Base-by-base conservation (phyloP, 2,888 invertebrate genomes). In the Nephrotoma flavescens region DNA sequence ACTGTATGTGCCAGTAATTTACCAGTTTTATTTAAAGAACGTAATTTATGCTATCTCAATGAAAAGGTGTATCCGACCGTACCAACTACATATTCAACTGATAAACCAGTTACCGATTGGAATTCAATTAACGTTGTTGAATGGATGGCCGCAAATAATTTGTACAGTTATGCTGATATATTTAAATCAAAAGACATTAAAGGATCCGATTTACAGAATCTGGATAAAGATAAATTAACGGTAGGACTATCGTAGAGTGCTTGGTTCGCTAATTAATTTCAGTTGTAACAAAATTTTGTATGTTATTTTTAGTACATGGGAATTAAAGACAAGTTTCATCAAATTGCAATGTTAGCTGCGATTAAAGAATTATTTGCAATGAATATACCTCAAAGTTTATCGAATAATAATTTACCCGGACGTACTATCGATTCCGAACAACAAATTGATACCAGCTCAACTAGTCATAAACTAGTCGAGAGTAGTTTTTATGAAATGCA, bases 91-190 rank as follows among this genome's bases (percentile, higher is more conserved):
- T 87, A 87, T 52, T 83, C 87, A 44, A 85, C 86, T 31, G 89
- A 89, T 83, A 88, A 87, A 95, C 93, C 94, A 87, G 92, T 95
- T 88, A 92, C 92, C 88, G 94, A 95, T 90, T 96, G 96, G 96
- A 93, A 94, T 57, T 93, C 94, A 86, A 91, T 93, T 86, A 94
- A 95, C 90, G 95, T 96, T 83, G 93, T 95, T 87, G 95, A 96
- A 91, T 95, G 95, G 95, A 94, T 96, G 95, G 94, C 95, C 87
- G 94, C 94, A 86, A 91, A 95, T 87, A 95, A 95, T 91, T 92
- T 96, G 87, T 95, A 95, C 91, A 93, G 94, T 88, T 95, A 95
- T 91, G 93, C 94, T 87, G 95, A 95, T 89, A 92, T 95, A 87
- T 95, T 96, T 92, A 93, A 94, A 89, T 94, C 94, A 89, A 94